Percentiles rank a stretch among this genome's conserved stretches.
phyloP scores from a whole-genome alignment of 2,113 vertebrate species.

The Brienomyrus brachyistius region DNA sequence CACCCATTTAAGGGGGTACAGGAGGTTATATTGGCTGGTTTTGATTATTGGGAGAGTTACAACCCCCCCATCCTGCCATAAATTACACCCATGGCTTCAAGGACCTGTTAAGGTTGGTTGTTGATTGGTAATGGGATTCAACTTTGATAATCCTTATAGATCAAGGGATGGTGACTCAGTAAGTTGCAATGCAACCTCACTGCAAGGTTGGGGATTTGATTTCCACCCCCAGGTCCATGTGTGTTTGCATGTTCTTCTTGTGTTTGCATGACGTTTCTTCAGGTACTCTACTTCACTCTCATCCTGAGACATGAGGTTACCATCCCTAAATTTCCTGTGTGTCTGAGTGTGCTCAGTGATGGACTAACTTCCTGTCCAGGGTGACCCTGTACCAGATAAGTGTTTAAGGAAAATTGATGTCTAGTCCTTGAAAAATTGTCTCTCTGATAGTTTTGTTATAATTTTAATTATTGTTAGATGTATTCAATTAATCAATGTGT shows the following conservation, averaged over 20 bases:
- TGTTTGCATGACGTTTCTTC: background rate
- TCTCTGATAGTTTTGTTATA: background rate
- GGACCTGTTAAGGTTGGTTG: background rate
- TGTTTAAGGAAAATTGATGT: background rate
- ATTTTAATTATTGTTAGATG: background rate
- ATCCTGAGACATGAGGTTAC: background rate
- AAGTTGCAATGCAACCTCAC: background rate
- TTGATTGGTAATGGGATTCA: background rate
- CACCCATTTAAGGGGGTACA: no score
- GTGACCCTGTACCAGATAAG: background rate
- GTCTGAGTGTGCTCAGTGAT: background rate
- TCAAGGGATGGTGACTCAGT: background rate
- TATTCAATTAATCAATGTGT: background rate
- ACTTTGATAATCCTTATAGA: background rate
- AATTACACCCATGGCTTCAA: background rate
- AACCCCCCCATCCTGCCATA: no score
- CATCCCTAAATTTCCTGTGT: background rate
- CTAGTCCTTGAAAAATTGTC: background rate
- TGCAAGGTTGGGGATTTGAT: background rate
- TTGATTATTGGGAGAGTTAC: no score
- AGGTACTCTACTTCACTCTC: background rate
- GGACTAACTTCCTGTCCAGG: background rate
- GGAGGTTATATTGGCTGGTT: no score
- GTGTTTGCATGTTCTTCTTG: background rate
- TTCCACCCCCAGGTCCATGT: background rate